Base-by-base conservation (phyloP, 2,797 vertebrate genomes). In the Carapus acus region DNA sequence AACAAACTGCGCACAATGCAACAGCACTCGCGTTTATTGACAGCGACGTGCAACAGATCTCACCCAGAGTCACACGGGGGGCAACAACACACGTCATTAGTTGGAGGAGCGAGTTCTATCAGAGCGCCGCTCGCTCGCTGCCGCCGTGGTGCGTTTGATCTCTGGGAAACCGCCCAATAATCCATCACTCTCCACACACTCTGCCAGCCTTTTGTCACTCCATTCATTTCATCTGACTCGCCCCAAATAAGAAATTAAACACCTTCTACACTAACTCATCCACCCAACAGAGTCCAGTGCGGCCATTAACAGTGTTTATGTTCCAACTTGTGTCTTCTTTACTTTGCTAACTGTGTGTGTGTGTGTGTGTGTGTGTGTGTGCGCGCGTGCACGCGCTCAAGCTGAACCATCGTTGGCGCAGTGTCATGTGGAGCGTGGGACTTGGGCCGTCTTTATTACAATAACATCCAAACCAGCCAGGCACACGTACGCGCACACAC, bases 391-490 rank as follows among this genome's bases (percentile, higher is more conserved):
- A 34, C 48, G 58, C 49, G 50, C 48, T 46, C 38, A 37, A 52
- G 39, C 58, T 38, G 48, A 65, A 22, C 45, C 47, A 57, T 16
- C 51, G 44, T 73, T 77, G 76, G 43, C 43, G 54, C 63, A 73
- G 73, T 78, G 69, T 69, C 62, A 65, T 49, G 20, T 57, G 70
- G 78, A 78, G 76, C 73, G 70, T 82, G 79, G 71, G 76, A 82
- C 62, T 69, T 9, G 24, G 9, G 51, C 51, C 54, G 15, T 61
- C 49, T 43, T 48, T 65, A 63, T 67, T 58, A 80, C 70, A 73
- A 71, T 58, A 59, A 67, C 64, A 68, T 77, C 58, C 76, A 77
- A 77, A 70, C 36, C 53, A 62, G 40, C 18, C 55, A 58, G 40
- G 47, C 6, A 31, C 14, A 46, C 64, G 66, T 60, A 62, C 36